A percentile compares a stretch with the other conserved stretches of the same genome.
These are phyloP conservation scores for Helicolenus hilgendorfi DNA, from an alignment of 2,797 vertebrate genomes.

Conservation along the genomic window DNA sequence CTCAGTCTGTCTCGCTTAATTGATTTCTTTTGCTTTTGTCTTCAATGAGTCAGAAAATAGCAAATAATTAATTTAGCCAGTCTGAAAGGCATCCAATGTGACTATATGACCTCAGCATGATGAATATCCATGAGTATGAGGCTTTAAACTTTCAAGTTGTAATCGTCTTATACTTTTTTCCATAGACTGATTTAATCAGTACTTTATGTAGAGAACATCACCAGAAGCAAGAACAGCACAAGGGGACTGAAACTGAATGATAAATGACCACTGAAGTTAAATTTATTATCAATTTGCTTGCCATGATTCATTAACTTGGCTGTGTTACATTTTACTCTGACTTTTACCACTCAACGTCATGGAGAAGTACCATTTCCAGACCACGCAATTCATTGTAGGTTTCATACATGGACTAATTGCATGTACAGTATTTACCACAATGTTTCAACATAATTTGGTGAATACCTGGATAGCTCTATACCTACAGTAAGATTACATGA, in stretches of 20 bases:
- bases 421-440: background rate
- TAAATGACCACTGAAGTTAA: constrained; percentile 24
- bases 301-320: constrained; percentile 36
- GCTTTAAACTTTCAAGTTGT: constrained; percentile 30
- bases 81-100: constrained; percentile 52
- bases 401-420: background rate
- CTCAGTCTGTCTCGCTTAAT: constrained; percentile 36
- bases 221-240: background rate
- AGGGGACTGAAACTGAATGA: constrained; percentile 14
- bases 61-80: constrained; percentile 41
- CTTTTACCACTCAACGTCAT: background rate
- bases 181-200: background rate
- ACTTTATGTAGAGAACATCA: constrained; percentile 15
- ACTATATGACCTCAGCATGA: constrained; percentile 17
- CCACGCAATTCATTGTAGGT: background rate
- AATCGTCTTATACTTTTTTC: constrained; percentile 10
- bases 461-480: background rate
- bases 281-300: constrained; percentile 31
- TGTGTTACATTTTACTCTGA: constrained; percentile 6
- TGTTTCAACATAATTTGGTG: background rate
- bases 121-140: constrained; percentile 37
- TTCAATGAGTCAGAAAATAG: constrained; percentile 49
- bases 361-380: background rate
- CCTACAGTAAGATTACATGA: background rate
- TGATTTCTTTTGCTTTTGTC: constrained; percentile 52